Evolutionary conservation across 2,888 invertebrate species (phyloP).

Genomic region (Thecophora atra): DNA sequence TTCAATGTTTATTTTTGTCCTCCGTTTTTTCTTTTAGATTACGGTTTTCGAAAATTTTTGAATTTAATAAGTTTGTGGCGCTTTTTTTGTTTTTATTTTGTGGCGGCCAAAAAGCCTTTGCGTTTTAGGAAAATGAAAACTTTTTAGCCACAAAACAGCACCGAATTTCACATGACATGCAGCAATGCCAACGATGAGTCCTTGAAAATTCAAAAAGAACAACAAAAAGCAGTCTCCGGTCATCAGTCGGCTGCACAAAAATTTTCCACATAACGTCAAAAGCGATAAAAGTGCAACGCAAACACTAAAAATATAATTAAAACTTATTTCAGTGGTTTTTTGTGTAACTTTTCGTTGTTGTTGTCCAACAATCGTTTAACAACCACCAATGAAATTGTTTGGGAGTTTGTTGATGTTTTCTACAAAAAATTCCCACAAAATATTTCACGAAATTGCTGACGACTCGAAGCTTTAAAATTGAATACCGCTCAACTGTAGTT

Average conservation of each 20-base stretch:
- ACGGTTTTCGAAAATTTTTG: neutral
- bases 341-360: too few species aligned
- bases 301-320: constrained; percentile 37
- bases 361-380: constrained; percentile 14
- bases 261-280: too few species aligned
- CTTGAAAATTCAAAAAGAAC: neutral
- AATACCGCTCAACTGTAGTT: constrained; percentile 3
- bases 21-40: neutral
- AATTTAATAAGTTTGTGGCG: neutral
- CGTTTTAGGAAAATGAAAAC: neutral
- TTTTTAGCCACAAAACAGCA: neutral
- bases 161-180: neutral
- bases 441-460: constrained; percentile 21
- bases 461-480: neutral
- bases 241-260: too few species aligned
- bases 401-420: neutral
- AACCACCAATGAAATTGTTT: constrained; percentile 19
- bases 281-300: constrained; percentile 33
- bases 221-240: too few species aligned
- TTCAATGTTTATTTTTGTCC: too few species aligned
- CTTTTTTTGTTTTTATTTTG: too few species aligned
- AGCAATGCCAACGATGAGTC: neutral
- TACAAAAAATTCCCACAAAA: constrained; percentile 4
- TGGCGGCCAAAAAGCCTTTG: neutral
- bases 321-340: constrained; percentile 32